phyloP scores from a whole-genome alignment of 2,888 invertebrate species.

The Luperina nickerlii region DNA sequence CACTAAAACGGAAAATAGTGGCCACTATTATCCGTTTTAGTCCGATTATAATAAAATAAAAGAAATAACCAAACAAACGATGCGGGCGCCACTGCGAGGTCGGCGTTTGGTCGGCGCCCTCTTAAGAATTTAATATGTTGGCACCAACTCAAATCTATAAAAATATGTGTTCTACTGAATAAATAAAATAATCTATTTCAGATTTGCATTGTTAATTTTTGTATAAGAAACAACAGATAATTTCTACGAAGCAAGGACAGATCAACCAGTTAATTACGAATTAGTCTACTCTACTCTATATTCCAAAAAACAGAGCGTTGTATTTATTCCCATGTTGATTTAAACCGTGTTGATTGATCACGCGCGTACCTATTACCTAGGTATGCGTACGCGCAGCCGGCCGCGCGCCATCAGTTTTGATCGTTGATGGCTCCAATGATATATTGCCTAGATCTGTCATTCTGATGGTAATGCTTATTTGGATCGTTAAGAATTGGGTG shows the following conservation, averaged over 20 bases:
- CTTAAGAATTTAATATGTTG: neutral
- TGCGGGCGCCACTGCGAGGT: no score
- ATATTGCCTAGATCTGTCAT: constrained; percentile 63
- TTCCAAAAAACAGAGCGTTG: constrained; percentile 7
- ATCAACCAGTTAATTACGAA: constrained; percentile 12
- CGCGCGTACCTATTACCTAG: constrained; percentile 25
- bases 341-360: constrained; percentile 61
- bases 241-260: neutral
- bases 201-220: neutral
- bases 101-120: no score
- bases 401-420: constrained; percentile 58
- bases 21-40: no score
- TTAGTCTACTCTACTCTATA: constrained; percentile 16
- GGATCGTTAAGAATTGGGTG: constrained; percentile 50
- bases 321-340: constrained; percentile 51
- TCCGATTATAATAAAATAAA: no score
- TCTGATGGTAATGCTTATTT: constrained; percentile 63
- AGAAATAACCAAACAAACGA: no score
- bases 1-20: no score
- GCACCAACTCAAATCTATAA: neutral
- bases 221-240: neutral
- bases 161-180: neutral
- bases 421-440: constrained; percentile 60
- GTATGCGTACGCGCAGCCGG: constrained; percentile 54
- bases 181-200: neutral